These are phyloP conservation scores for Rhyacophila evoluta DNA, from an alignment of 2,888 invertebrate genomes.

Conservation along the genomic window DNA sequence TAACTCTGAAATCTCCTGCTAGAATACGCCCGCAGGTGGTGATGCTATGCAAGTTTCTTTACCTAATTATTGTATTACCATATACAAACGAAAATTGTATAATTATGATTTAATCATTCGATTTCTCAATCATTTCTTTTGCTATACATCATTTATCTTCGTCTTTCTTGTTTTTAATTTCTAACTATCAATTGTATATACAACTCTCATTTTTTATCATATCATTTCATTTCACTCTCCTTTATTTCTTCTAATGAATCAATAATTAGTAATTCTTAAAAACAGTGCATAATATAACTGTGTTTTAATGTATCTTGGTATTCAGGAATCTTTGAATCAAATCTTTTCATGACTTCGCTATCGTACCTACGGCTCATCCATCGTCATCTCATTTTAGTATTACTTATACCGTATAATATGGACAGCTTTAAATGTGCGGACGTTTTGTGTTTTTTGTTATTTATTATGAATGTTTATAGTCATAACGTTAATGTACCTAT, in stretches of 20 bases:
- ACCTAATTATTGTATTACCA: neutral
- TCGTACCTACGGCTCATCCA: conserved; percentile 34
- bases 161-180: neutral
- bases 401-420: conserved; percentile 6
- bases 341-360: conserved; percentile 41
- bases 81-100: neutral
- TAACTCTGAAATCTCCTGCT: too few species aligned
- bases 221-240: neutral
- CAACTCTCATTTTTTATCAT: neutral
- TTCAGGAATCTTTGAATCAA: conserved; percentile 47
- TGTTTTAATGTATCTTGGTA: conserved; percentile 23
- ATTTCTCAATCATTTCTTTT: neutral
- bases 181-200: neutral
- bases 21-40: too few species aligned
- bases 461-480: conserved; percentile 54
- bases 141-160: conserved; percentile 5
- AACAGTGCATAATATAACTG: neutral
- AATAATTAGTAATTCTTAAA: neutral
- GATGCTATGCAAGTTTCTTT: neutral
- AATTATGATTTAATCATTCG: neutral
- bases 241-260: neutral
- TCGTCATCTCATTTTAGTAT: conserved; percentile 32
- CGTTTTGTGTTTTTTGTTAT: conserved; percentile 48
- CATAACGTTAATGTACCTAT: conserved; percentile 45
- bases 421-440: conserved; percentile 50